Evolutionary conservation across 1,140 invertebrate genomes (phyloP).

Genomic region (Lysiphlebus fabarum): DNA sequence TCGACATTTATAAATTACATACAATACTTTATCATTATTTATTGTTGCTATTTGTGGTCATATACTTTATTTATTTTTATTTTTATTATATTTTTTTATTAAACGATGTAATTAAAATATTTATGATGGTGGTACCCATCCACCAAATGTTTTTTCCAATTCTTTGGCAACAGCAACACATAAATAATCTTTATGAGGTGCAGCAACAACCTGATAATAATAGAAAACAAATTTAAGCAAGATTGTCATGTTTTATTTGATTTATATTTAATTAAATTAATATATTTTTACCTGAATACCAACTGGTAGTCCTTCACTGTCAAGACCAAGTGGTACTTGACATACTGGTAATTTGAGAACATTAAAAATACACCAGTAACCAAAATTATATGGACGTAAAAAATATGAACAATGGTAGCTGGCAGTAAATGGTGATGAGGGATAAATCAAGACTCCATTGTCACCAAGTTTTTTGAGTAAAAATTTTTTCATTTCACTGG

Average conservation of each 20-base stretch:
- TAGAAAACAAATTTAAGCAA: not conserved
- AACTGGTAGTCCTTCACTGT: constrained; percentile 45
- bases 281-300: constrained; percentile 44
- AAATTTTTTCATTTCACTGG: constrained; percentile 59
- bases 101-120: not conserved
- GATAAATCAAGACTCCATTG: constrained; percentile 82
- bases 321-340: constrained; percentile 62
- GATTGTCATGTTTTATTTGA: not conserved
- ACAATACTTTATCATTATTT: not conserved
- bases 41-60: too few relatives aligned
- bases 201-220: constrained; percentile 65
- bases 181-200: constrained; percentile 73
- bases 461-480: constrained; percentile 66
- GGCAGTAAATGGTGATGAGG: constrained; percentile 77
- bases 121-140: constrained; percentile 70
- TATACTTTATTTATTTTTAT: too few relatives aligned
- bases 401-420: constrained; percentile 81
- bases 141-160: constrained; percentile 78
- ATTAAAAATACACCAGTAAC: constrained; percentile 88
- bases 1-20: constrained; percentile 5
- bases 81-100: not conserved
- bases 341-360: constrained; percentile 79
- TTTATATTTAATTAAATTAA: not conserved
- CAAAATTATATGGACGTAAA: constrained; percentile 81
- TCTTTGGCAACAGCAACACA: constrained; percentile 80